phyloP scores from a whole-genome alignment of 2,888 invertebrate genomes.

The Drosophila multiciliata region DNA sequence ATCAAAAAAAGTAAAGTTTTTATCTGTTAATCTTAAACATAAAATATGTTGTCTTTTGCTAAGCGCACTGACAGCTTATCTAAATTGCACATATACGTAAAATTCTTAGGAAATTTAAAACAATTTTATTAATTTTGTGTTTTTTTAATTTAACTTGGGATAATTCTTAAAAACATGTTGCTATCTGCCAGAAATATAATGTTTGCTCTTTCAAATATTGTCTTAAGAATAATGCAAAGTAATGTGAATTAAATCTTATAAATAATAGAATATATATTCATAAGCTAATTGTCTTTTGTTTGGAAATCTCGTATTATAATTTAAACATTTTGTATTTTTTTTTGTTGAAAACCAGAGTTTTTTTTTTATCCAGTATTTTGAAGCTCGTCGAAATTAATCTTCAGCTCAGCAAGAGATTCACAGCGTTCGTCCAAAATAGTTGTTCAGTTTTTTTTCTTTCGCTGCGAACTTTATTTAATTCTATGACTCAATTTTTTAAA shows the following conservation, averaged over 20 bases:
- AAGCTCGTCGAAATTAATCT: neutral
- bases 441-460: neutral
- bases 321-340: too few relatives aligned
- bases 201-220: neutral
- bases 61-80: neutral
- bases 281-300: neutral
- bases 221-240: neutral
- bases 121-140: neutral
- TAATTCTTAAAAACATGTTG: neutral
- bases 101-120: neutral
- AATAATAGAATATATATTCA: neutral
- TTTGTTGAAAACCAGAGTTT: neutral
- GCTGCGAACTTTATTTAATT: neutral
- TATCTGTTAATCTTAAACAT: neutral
- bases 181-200: neutral
- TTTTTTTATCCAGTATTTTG: neutral
- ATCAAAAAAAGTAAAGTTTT: neutral
- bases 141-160: neutral
- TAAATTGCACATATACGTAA: too few relatives aligned
- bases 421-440: neutral
- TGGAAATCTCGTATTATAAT: neutral
- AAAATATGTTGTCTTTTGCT: neutral
- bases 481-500: neutral
- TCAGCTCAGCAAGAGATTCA: neutral
- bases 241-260: neutral